Percentiles rank a stretch among this genome's conserved stretches.
Evolutionary conservation across 2,797 vertebrate genomes (phyloP).

Genomic region (Chrosomus eos): DNA sequence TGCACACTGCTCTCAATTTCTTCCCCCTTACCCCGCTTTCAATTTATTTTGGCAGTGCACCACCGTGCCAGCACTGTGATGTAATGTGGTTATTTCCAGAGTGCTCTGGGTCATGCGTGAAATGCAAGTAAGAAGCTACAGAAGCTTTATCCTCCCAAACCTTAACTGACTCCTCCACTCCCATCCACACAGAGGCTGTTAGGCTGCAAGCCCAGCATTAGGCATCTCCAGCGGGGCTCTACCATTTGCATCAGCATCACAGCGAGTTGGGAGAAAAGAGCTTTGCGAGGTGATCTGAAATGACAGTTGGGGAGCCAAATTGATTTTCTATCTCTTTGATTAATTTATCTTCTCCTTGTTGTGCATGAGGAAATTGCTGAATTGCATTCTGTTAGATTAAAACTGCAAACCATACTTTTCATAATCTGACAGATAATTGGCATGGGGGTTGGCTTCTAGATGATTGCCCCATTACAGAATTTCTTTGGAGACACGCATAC

Average conservation of each 20-base stretch:
- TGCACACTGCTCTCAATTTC: not conserved
- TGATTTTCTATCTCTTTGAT: conserved; percentile 81
- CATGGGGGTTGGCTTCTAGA: conserved; percentile 67
- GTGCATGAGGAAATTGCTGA: conserved; percentile 73
- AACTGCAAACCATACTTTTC: conserved; percentile 74
- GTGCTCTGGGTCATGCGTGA: conserved; percentile 41
- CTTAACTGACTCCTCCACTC: conserved; percentile 34
- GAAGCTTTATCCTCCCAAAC: conserved; percentile 36
- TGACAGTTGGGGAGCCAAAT: conserved; percentile 74
- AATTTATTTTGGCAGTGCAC: conserved; percentile 22
- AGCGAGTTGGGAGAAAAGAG: conserved; percentile 50
- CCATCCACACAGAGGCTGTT: conserved; percentile 24
- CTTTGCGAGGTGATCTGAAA: conserved; percentile 71
- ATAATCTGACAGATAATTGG: conserved; percentile 81
- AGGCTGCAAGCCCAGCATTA: conserved; percentile 40
- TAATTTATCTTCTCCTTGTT: conserved; percentile 78
- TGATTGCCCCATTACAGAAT: conserved; percentile 73
- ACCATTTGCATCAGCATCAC: conserved; percentile 52
- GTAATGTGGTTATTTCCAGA: conserved; percentile 42
- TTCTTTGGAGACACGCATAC: conserved; percentile 44
- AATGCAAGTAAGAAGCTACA: conserved; percentile 39
- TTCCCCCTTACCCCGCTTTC: not conserved
- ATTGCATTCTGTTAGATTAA: conserved; percentile 76
- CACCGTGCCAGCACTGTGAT: conserved; percentile 26
- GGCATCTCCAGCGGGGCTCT: conserved; percentile 37